Base-by-base conservation (phyloP, 2,113 vertebrate genomes). In the Pleuronectes platessa region DNA sequence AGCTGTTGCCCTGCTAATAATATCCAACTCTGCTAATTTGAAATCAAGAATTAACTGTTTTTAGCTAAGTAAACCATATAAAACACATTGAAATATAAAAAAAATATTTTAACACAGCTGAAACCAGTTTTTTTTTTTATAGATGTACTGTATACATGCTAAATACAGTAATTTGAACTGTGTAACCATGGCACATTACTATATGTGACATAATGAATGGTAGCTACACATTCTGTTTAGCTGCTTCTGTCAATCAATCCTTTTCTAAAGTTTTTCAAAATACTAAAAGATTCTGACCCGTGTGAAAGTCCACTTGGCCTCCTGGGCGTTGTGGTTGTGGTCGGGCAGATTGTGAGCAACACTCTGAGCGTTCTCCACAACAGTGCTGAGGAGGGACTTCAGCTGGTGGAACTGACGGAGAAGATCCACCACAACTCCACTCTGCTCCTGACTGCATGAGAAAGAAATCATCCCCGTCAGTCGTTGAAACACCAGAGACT, bases 371-470 rank as follows among this genome's bases (percentile, higher is more conserved):
- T 84, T 95, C 37, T 98, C 96, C 79, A 96, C 79, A 11, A 94
- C 86, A 84, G 94, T 93, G 35, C 62, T 87, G 66, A 99, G 89
- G 40, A 86, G 55, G 11, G 93, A 94, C 86, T 94, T 97, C 74
- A 95, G 85, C 58, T 86, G 94, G 77, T 97, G 95, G 85, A 97
- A 96, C 31, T 96, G 95, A 72, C 93, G 95, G 75, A 97, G 94
- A 55, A 98, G 91, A 61, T 96, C 94, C 0, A 97, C 93, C 65
- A 98, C 92, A 67, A 90, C 68, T 68, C 86, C 94, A 81, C 94
- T 96, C 7, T 97, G 96, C 6, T 96, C 96, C 88, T 97, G 96
- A 79, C 98, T 99, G 85, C 20, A 91, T 1, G 11, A n/a, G 24
- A 45, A 80, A 6, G 60, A 85, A 69, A 3, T 45, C 3, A 54